phyloP scores from a whole-genome alignment of 2,113 vertebrate genomes.

The Himantopus leucocephalus region DNA sequence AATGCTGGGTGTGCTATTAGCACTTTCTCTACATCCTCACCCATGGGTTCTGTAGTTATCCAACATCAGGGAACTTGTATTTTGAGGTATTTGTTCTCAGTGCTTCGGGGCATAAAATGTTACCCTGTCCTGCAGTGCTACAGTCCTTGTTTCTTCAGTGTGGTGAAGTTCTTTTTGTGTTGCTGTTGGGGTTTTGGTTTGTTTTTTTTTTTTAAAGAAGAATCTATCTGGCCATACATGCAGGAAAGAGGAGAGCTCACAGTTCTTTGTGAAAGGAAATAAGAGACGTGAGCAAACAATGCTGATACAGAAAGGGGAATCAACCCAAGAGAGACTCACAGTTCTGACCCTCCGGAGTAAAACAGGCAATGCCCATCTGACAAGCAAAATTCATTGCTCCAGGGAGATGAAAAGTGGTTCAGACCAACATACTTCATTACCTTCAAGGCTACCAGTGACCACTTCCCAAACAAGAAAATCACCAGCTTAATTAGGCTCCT shows the following conservation, averaged over 20 bases:
- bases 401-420: background rate
- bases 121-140: background rate
- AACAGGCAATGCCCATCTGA: background rate
- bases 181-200: background rate
- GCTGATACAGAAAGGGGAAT: background rate
- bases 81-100: background rate
- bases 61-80: background rate
- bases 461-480: background rate
- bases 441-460: background rate
- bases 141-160: background rate
- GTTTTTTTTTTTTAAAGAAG: background rate
- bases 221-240: background rate
- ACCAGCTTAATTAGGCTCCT: background rate
- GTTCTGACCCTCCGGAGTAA: background rate
- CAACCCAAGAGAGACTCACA: background rate
- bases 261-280: background rate
- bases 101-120: background rate
- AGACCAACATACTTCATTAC: background rate
- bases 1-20: background rate
- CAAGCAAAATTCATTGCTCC: background rate
- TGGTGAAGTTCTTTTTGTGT: background rate
- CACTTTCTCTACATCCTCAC: background rate
- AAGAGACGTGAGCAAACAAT: background rate
- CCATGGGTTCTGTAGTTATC: background rate
- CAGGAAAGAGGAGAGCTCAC: background rate